Conservation (phyloP, 2,797 vertebrate species). For the Stomatorhinus walkeri region DNA sequence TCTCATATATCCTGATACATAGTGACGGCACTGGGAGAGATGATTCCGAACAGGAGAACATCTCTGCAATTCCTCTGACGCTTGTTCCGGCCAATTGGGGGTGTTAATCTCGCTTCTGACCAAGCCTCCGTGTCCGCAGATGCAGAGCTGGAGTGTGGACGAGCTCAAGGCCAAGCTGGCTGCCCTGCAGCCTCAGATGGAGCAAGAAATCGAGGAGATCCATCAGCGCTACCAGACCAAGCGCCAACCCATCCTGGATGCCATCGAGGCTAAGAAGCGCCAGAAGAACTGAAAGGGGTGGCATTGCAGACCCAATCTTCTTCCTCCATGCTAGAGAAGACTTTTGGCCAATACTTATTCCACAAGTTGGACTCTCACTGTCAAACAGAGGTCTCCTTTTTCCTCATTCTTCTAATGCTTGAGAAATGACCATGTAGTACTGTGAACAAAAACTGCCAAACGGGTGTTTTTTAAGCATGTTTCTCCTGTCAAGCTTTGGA, state of each 20-base stretch:
- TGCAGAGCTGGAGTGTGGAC: conserved; percentile 80
- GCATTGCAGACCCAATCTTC: too few relatives aligned
- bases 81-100: not conserved
- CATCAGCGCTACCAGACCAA: conserved; percentile 89
- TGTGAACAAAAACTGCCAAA: conserved; percentile 16
- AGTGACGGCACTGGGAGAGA: not conserved
- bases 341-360: not conserved
- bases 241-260: conserved; percentile 87
- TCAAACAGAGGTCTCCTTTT: not conserved
- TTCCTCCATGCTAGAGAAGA: not conserved
- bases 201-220: conserved; percentile 94
- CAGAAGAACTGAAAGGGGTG: conserved; percentile 69
- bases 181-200: conserved; percentile 91
- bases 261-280: conserved; percentile 89
- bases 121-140: conserved; percentile 51
- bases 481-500: not conserved
- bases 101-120: not conserved
- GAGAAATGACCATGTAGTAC: not conserved
- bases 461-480: conserved; percentile 9
- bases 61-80: not conserved
- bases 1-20: not conserved
- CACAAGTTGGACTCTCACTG: not conserved
- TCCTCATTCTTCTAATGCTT: not conserved
- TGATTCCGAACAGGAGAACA: not conserved
- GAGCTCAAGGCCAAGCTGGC: conserved; percentile 74